phyloP scores from a whole-genome alignment of 2,888 invertebrate species.

The Sphecodes monilicornis region DNA sequence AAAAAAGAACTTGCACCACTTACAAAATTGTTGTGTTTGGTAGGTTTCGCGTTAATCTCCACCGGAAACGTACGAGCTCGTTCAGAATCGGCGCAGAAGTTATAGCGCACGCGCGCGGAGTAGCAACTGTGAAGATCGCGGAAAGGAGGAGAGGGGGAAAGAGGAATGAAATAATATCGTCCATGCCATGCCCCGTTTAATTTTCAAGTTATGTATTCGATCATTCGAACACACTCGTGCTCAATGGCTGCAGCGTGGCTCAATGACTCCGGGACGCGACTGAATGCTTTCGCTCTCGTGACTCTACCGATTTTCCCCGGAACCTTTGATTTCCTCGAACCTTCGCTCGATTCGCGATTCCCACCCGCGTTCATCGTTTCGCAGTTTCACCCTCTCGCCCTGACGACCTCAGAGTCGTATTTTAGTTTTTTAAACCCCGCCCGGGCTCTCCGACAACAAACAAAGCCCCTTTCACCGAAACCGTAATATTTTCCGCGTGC shows the following conservation, averaged over 20 bases:
- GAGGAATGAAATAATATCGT: neutral
- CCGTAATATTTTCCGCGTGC: conserved; percentile 5
- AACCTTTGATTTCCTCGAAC: neutral
- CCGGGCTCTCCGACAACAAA: neutral
- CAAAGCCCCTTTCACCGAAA: conserved; percentile 1
- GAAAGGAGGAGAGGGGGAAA: too few species aligned
- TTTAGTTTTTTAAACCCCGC: neutral
- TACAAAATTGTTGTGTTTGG: too few species aligned
- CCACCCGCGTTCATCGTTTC: neutral
- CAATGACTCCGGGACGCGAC: neutral
- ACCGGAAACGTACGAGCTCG: too few species aligned
- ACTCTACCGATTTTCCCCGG: conserved; percentile 1
- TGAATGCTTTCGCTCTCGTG: neutral
- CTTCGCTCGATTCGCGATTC: neutral
- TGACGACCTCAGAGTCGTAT: neutral
- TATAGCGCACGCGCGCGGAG: neutral
- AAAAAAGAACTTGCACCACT: too few species aligned
- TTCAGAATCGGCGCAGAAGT: neutral
- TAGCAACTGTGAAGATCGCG: neutral
- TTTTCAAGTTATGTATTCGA: conserved; percentile 13
- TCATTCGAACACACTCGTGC: conserved; percentile 6
- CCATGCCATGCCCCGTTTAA: conserved; percentile 8
- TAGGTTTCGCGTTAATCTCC: too few species aligned
- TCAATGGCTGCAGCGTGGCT: neutral
- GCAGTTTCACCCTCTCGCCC: neutral